Conservation (phyloP, 2,113 vertebrate genomes). For the Stomatorhinus ivindoensis region DNA sequence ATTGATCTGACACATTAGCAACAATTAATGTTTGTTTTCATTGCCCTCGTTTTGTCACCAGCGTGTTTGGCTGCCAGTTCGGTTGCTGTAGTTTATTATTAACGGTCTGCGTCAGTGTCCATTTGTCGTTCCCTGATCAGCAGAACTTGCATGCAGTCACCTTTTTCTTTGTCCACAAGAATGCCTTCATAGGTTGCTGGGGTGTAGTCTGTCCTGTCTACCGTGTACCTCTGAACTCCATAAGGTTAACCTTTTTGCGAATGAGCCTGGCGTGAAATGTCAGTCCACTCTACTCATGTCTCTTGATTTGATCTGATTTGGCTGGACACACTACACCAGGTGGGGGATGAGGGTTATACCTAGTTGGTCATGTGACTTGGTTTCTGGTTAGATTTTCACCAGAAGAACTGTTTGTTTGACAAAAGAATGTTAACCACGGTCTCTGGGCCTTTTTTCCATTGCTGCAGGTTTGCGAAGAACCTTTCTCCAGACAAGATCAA, state of each 20-base stretch:
- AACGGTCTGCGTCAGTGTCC: not conserved
- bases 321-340: not conserved
- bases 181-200: not conserved
- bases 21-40: not conserved
- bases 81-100: not conserved
- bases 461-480: conserved; percentile 91
- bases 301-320: not conserved
- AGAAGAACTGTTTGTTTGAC: not conserved
- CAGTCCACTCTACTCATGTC: not conserved
- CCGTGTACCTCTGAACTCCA: conserved; percentile 82
- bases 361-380: not conserved
- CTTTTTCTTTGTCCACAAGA: not conserved
- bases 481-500: conserved; percentile 98
- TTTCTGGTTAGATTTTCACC: not conserved
- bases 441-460: not conserved
- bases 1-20: not conserved
- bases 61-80: not conserved
- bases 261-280: not conserved
- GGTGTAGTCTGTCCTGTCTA: conserved; percentile 84
- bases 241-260: conserved; percentile 35
- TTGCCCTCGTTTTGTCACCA: not conserved
- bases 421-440: not conserved
- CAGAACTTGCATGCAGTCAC: not conserved
- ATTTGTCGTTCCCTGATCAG: not conserved
- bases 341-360: not conserved